These are phyloP conservation scores for Hemiprocne comata DNA, from an alignment of 2,113 vertebrate genomes.

Conservation along the genomic window DNA sequence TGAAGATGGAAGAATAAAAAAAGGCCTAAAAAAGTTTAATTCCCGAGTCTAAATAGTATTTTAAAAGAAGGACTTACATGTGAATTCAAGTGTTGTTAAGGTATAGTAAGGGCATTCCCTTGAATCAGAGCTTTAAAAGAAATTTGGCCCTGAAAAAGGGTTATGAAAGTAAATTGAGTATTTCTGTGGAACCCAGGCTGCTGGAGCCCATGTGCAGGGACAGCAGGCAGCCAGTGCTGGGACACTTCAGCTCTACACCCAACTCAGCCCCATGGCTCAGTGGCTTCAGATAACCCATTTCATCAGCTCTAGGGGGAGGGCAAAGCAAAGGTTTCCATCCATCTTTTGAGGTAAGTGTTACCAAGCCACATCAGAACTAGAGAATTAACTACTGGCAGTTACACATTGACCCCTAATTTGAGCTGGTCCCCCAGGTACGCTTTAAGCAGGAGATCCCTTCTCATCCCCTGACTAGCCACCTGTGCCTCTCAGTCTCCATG, in stretches of 20 bases:
- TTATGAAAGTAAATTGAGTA: background rate
- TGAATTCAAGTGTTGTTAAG: background rate
- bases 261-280: background rate
- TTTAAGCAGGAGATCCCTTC: background rate
- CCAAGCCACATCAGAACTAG: background rate
- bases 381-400: background rate
- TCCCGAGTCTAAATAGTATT: background rate
- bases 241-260: background rate
- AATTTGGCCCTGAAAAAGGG: background rate
- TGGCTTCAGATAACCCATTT: background rate
- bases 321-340: background rate
- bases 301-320: background rate
- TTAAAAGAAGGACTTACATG: background rate
- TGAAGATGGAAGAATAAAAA: background rate
- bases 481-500: background rate
- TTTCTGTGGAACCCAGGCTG: background rate
- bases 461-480: background rate
- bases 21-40: background rate
- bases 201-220: rapidly evolving
- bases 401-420: background rate
- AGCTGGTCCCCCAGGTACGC: background rate
- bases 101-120: background rate
- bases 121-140: background rate
- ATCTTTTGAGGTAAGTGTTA: background rate
- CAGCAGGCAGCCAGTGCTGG: rapidly evolving